Conservation (phyloP, 2,888 invertebrate genomes). For the Scaptodrosophila latifasciaeformis region DNA sequence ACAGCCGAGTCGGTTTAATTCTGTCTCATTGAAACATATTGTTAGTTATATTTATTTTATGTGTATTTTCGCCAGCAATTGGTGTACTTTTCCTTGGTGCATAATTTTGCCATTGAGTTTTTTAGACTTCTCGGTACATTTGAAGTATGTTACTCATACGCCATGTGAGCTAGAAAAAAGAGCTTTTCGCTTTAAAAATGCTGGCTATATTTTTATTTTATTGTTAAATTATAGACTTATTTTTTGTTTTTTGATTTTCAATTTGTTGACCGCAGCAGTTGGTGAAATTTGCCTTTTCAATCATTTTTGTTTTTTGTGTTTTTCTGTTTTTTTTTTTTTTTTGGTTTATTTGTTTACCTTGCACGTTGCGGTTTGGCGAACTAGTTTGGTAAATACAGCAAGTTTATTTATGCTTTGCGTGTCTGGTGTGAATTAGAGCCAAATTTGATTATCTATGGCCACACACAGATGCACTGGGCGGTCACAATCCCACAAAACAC, state of each 20-base stretch:
- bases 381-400: constrained; percentile 40
- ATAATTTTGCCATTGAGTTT: constrained; percentile 38
- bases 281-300: too few relatives aligned
- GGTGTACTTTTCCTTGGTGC: constrained; percentile 66
- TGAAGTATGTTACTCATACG: constrained; percentile 66
- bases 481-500: constrained; percentile 41
- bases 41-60: constrained; percentile 24
- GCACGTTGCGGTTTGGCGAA: constrained; percentile 45
- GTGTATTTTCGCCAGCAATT: constrained; percentile 52
- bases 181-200: constrained; percentile 46
- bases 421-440: constrained; percentile 67
- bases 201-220: not conserved
- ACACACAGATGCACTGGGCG: constrained; percentile 33
- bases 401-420: constrained; percentile 69
- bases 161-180: constrained; percentile 25
- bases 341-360: constrained; percentile 28
- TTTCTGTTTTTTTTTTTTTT: constrained; percentile 3
- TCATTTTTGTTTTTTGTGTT: not conserved
- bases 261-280: constrained; percentile 21
- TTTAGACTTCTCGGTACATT: not conserved
- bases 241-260: constrained; percentile 35
- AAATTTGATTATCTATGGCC: constrained; percentile 67
- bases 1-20: not conserved
- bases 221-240: constrained; percentile 13
- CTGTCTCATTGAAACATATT: not conserved